A percentile compares a stretch with the other conserved stretches of the same genome.
Evolutionary conservation across 2,888 invertebrate genomes (phyloP).

Genomic region (Drosophila setosimentum): DNA sequence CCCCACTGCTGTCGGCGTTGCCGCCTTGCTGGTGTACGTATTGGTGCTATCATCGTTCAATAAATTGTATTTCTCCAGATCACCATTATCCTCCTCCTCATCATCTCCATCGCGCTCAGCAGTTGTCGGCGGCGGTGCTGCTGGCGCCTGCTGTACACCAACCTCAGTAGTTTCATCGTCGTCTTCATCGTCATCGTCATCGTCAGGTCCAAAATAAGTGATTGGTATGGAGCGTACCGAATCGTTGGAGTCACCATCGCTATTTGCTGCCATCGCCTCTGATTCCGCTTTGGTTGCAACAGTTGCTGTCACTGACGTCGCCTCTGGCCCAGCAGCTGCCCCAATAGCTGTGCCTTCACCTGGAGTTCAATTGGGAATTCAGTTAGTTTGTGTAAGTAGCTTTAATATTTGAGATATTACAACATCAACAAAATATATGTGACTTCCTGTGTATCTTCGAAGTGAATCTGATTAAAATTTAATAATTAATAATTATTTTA

Average conservation of each 20-base stretch:
- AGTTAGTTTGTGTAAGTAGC: not conserved
- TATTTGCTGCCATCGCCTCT: constrained; percentile 14
- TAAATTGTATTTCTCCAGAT: constrained; percentile 68
- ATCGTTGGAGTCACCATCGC: constrained; percentile 78
- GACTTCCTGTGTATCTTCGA: too few relatives aligned
- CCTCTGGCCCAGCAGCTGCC: constrained; percentile 6
- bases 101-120: constrained; percentile 38
- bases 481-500: too few relatives aligned
- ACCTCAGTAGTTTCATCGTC: constrained; percentile 65
- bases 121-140: not conserved
- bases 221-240: constrained; percentile 85
- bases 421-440: too few relatives aligned
- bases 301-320: not conserved
- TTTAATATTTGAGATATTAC: not conserved
- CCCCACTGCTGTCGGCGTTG: constrained; percentile 5
- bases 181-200: constrained; percentile 76
- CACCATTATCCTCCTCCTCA: constrained; percentile 53
- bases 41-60: constrained; percentile 71
- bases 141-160: constrained; percentile 6
- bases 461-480: too few relatives aligned
- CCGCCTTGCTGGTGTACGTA: constrained; percentile 57
- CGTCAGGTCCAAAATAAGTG: constrained; percentile 83
- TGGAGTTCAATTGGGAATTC: constrained; percentile 11
- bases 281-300: constrained; percentile 14
- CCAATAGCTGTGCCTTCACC: constrained; percentile 48